Conservation (phyloP, 2,113 vertebrate species). For the Kryptolebias marmoratus region DNA sequence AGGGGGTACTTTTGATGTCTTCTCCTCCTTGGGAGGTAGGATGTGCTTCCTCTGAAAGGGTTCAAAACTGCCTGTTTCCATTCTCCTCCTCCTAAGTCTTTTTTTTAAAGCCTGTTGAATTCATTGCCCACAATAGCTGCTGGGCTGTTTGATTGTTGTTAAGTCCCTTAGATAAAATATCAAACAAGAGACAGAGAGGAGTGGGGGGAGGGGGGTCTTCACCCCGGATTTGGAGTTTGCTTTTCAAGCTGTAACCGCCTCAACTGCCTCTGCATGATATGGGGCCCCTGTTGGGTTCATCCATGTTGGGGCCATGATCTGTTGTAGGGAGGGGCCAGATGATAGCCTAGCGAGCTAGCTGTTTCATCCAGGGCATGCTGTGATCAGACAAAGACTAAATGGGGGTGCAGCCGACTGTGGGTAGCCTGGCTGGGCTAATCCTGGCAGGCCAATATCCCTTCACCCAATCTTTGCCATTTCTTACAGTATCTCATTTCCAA, state of each 20-base stretch:
- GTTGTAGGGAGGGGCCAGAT: conserved; percentile 20
- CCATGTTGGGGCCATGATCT: conserved; percentile 53
- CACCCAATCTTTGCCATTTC: conserved; percentile 9
- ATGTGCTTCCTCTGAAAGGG: conserved; percentile 57
- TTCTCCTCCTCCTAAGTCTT: conserved; percentile 67
- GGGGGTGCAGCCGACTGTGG: conserved; percentile 51
- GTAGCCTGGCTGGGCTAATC: conserved; percentile 48
- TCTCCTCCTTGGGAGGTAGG: conserved; percentile 54
- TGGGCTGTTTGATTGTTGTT: conserved; percentile 70
- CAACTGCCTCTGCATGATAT: conserved; percentile 53
- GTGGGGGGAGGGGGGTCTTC: conserved; percentile 5
- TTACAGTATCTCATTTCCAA: conserved; percentile 28
- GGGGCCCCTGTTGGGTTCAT: conserved; percentile 63
- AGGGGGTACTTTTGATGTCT: conserved; percentile 75
- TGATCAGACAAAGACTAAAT: conserved; percentile 77
- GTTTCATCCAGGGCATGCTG: conserved; percentile 62
- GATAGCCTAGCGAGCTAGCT: conserved; percentile 55
- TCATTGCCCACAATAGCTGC: conserved; percentile 66
- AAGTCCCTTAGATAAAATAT: conserved; percentile 78
- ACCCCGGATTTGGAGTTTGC: conserved; percentile 46
- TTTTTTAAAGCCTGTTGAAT: conserved; percentile 70
- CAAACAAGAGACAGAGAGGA: conserved; percentile 62
- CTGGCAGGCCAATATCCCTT: conserved; percentile 17
- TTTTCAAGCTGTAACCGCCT: conserved; percentile 44
- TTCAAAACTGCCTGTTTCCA: conserved; percentile 63